Evolutionary conservation across 2,113 vertebrate genomes (phyloP), one percentile per base, ranked within the genome.

Genomic region (Aphyosemion australe): DNA sequence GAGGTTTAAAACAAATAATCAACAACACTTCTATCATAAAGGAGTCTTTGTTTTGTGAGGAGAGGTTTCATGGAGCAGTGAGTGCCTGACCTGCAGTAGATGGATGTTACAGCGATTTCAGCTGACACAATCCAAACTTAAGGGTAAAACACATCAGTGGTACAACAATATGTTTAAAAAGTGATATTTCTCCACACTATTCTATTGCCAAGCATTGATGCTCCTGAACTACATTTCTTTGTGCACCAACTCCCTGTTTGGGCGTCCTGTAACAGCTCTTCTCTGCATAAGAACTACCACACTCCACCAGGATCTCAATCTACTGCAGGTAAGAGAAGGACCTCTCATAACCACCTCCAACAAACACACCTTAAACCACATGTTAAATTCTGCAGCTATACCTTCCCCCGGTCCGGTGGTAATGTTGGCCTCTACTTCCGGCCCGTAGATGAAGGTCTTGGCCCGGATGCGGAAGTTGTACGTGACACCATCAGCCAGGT

Each of bases 401-500:
- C 97, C 97, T 94, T 99, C 96, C 61, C 95, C 96, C 0, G 97
- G 97, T 31, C 97, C 97, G 0, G 96, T 98, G 80, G 97, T 98
- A 91, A 99, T 94, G 47, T 99, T 99, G 0, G 97, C 96, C 89
- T 97, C 96, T 0, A 98, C 91, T 39, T 98, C 96, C 0, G 97
- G 96, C 18, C 97, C 97, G 0, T 99, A 98, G 51, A 93, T 91
- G 8, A 98, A 98, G 58, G 97, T 99, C 83, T 92, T 97, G 84
- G 96, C 97, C 12, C 93, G 85, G 76, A 99, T 94, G 34, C 95
- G 93, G 89, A 98, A 99, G 61, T 94, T 93, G 77, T 99, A 99
- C 0, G 95, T 99, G 81, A 95, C 83, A 0, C 96, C 95, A 18
- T 99, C 96, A 0, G 94, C 93, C 81, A 99, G 89, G 84, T 99